Evolutionary conservation across 2,113 vertebrate species (phyloP).

Genomic region (Indicator maculatus): DNA sequence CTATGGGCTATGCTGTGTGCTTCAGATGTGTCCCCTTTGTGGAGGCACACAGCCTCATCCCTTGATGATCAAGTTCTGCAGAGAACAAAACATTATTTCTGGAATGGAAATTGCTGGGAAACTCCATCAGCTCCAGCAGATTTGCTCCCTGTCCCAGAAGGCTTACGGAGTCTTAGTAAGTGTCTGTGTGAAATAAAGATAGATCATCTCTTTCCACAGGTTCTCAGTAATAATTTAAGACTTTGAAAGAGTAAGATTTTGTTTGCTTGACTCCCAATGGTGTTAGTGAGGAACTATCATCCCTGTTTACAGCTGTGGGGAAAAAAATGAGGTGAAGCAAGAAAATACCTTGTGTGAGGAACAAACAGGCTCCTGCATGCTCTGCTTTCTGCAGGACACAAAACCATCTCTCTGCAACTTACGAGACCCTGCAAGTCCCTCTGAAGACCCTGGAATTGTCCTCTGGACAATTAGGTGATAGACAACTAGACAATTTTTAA

Average conservation of each 20-base stretch:
- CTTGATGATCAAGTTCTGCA: not conserved
- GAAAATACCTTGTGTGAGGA: not conserved
- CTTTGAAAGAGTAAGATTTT: constrained; percentile 47
- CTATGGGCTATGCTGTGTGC: not conserved
- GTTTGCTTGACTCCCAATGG: constrained; percentile 22
- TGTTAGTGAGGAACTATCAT: not conserved
- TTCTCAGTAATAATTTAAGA: constrained; percentile 56
- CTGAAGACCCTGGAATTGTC: not conserved
- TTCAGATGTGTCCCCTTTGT: not conserved
- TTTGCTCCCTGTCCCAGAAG: constrained; percentile 33
- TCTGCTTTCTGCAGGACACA: not conserved
- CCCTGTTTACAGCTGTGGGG: not conserved
- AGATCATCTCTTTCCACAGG: constrained; percentile 21
- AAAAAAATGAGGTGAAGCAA: not conserved
- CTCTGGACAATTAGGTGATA: not conserved
- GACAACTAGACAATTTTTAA: no score
- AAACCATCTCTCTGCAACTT: not conserved
- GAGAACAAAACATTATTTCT: constrained; percentile 19
- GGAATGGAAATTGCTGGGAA: constrained; percentile 17
- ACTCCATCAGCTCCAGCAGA: constrained; percentile 22
- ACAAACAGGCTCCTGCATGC: rapidly evolving
- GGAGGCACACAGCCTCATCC: not conserved
- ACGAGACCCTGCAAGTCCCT: not conserved
- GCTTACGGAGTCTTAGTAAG: not conserved
- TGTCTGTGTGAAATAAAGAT: constrained; percentile 30